Evolutionary conservation across 2,113 vertebrate species (phyloP).

Genomic region (Hemibagrus wyckioides): DNA sequence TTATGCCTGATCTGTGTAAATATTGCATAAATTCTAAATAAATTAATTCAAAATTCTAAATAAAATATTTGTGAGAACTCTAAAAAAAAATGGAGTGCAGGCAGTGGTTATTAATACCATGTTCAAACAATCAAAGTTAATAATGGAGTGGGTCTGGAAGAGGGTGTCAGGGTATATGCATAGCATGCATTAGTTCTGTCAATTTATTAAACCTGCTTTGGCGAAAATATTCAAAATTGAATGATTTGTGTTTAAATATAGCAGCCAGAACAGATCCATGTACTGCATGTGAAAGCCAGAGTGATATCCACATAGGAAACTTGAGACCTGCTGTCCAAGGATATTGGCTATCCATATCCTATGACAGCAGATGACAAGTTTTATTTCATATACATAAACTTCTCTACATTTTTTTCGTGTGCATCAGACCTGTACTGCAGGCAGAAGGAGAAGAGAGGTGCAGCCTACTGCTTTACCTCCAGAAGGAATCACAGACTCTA

Average conservation of each 20-base stretch:
- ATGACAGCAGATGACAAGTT: too few species aligned
- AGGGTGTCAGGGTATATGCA: neutral
- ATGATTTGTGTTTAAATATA: neutral
- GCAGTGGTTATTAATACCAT: neutral
- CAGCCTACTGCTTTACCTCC: slow-evolving; percentile 12
- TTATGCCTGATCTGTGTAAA: too few species aligned
- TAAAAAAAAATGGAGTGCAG: neutral
- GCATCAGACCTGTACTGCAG: slow-evolving; percentile 14
- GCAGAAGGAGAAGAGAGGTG: slow-evolving; percentile 60
- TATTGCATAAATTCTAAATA: neutral
- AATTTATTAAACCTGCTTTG: neutral
- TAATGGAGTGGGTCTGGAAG: neutral
- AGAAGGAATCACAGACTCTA: slow-evolving; percentile 44
- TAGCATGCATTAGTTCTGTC: neutral
- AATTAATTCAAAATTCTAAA: neutral
- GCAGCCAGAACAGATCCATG: neutral
- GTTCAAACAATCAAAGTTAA: neutral
- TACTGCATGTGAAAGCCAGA: neutral
- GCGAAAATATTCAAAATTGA: neutral
- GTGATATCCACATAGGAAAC: neutral
- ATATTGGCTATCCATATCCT: too few species aligned
- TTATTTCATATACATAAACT: neutral
- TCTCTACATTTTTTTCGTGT: neutral
- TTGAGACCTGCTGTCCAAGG: neutral
- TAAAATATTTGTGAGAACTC: neutral